These are phyloP conservation scores for Cyprinella venusta DNA, from an alignment of 2,797 vertebrate genomes.

Conservation along the genomic window DNA sequence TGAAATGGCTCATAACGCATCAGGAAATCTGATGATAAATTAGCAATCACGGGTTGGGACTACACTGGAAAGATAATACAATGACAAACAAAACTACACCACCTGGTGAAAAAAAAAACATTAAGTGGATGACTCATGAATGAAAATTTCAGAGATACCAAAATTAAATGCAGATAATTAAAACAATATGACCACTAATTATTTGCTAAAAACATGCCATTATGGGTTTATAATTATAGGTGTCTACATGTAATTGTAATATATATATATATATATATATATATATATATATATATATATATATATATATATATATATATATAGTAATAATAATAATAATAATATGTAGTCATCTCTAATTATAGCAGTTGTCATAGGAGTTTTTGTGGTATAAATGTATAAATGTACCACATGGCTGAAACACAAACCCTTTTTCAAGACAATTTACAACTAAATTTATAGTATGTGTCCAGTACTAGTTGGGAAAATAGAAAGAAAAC, in stretches of 20 bases:
- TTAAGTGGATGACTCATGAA: not conserved
- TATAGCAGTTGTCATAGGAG: not conserved
- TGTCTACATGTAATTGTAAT: too few relatives aligned
- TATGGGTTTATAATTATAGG: not conserved
- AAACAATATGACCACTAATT: not conserved
- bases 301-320: too few relatives aligned
- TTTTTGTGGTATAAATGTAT: not conserved
- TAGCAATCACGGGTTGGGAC: conserved; percentile 34
- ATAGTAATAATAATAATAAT: too few relatives aligned
- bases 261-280: too few relatives aligned
- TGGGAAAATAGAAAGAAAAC: not conserved
- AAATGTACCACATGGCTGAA: not conserved
- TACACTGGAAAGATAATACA: conserved; percentile 3
- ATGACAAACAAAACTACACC: not conserved
- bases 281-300: too few relatives aligned
- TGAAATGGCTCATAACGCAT: conserved; percentile 36
- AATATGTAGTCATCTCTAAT: too few relatives aligned
- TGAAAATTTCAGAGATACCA: not conserved
- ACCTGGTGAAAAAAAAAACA: not conserved
- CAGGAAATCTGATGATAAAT: conserved; percentile 23
- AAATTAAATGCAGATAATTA: not conserved
- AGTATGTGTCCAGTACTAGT: conserved; percentile 4
- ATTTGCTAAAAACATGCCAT: not conserved
- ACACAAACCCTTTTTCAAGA: not conserved
- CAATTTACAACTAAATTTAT: not conserved